phyloP scores from a whole-genome alignment of 2,797 vertebrate genomes.

The Enteromius treurensis region DNA sequence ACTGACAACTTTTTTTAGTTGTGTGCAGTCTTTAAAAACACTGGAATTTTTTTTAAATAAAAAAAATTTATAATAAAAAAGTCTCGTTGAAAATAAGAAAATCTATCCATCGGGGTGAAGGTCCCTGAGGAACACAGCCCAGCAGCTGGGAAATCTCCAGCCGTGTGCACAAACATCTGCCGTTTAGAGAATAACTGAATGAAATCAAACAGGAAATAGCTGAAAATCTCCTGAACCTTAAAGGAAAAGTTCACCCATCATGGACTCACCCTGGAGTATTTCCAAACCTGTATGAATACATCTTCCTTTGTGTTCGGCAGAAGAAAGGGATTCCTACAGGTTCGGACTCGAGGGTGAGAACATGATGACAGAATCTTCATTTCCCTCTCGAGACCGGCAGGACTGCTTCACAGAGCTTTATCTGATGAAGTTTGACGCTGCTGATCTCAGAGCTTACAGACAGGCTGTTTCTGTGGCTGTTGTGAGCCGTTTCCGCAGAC shows the following conservation, averaged over 20 bases:
- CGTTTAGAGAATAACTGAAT: conserved; percentile 1
- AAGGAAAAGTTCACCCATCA: too few relatives aligned
- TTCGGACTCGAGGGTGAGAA: too few relatives aligned
- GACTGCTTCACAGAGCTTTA: not conserved
- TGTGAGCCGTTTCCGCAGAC: not conserved
- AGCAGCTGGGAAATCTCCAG: not conserved
- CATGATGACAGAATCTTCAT: too few relatives aligned
- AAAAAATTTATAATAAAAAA: not conserved
- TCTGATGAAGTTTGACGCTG: not conserved
- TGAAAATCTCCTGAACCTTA: not conserved
- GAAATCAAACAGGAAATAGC: not conserved
- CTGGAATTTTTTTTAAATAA: not conserved
- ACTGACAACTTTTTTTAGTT: not conserved
- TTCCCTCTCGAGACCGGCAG: not conserved
- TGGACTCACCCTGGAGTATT: too few relatives aligned
- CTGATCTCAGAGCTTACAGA: not conserved
- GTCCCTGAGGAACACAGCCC: not conserved
- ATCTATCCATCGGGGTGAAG: not conserved
- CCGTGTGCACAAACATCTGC: not conserved
- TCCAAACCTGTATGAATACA: too few relatives aligned
- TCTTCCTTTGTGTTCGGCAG: too few relatives aligned
- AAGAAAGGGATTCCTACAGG: too few relatives aligned
- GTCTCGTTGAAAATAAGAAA: not conserved
- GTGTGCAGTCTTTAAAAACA: not conserved
- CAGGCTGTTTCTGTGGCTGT: not conserved